Percentiles rank a stretch among this genome's conserved stretches.
phyloP scores from a whole-genome alignment of 2,888 invertebrate species.

The Leucoptera coffeella region DNA sequence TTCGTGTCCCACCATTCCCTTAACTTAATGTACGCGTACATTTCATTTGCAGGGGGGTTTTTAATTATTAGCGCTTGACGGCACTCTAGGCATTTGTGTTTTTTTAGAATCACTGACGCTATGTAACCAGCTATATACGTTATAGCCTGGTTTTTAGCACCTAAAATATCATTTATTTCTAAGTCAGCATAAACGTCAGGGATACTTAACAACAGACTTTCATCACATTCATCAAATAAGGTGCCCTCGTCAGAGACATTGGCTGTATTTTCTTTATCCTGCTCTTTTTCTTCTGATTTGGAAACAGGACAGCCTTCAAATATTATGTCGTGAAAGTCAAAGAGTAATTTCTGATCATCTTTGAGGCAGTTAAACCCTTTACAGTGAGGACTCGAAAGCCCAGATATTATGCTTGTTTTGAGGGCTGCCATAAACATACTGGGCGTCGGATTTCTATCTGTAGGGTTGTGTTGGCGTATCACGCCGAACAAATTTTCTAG shows the following conservation, averaged over 20 bases:
- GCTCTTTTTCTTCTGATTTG: neutral
- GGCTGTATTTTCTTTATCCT: neutral
- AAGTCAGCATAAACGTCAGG: too few relatives aligned
- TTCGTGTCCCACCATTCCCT: neutral
- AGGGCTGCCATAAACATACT: conserved; percentile 2
- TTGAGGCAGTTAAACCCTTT: neutral
- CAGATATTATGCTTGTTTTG: conserved; percentile 2
- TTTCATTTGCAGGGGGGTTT: neutral
- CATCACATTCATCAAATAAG: too few relatives aligned
- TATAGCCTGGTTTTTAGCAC: neutral
- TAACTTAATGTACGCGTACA: neutral
- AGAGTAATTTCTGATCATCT: neutral
- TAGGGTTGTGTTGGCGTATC: conserved; percentile 7
- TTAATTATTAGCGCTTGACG: neutral
- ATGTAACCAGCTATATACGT: neutral
- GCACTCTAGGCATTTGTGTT: neutral
- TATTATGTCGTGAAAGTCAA: neutral
- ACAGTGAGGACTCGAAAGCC: neutral
- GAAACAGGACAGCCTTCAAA: neutral
- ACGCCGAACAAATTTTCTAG: conserved; percentile 8
- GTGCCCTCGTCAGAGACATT: neutral
- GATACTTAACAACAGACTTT: too few relatives aligned
- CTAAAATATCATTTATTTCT: neutral
- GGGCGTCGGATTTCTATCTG: conserved; percentile 6
- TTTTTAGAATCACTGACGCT: neutral